Percentiles rank a stretch among this genome's conserved stretches.
Evolutionary conservation across 1,140 invertebrate genomes (phyloP).

Genomic region (Lamellibrachia luymesi): DNA sequence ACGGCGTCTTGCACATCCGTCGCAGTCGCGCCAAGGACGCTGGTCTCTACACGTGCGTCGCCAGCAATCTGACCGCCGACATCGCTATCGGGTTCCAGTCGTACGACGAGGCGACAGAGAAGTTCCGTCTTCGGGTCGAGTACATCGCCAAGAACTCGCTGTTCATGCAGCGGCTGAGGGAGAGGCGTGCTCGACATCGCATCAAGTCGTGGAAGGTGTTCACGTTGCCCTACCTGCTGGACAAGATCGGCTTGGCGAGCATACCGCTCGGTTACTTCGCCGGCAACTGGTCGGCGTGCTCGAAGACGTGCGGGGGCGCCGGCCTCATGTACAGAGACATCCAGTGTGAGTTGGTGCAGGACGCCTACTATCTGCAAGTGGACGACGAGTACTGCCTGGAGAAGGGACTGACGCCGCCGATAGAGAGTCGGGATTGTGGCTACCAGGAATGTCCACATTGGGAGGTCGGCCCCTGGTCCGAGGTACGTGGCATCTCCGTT

Average conservation of each 20-base stretch:
- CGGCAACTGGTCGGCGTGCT: slow-evolving; percentile 44
- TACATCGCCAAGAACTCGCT: background rate
- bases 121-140: background rate
- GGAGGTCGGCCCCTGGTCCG: slow-evolving; percentile 69
- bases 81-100: background rate
- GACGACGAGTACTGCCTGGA: slow-evolving; percentile 71
- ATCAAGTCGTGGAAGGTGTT: background rate
- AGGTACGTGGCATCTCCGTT: slow-evolving; percentile 25
- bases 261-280: background rate
- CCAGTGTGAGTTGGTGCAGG: slow-evolving; percentile 67
- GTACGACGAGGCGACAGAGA: background rate
- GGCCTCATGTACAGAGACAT: slow-evolving; percentile 58
- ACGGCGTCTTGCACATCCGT: background rate
- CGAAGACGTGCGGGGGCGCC: slow-evolving; percentile 44
- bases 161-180: background rate
- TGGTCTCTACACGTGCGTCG: background rate
- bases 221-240: background rate
- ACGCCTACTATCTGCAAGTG: slow-evolving; percentile 64
- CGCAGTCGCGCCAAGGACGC: background rate
- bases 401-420: slow-evolving; percentile 65
- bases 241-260: background rate
- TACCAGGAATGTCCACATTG: slow-evolving; percentile 71
- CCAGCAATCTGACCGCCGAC: background rate
- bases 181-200: background rate
- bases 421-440: slow-evolving; percentile 70